Evolutionary conservation across 2,113 vertebrate species (phyloP).

Genomic region (Amblyornis subalaris): DNA sequence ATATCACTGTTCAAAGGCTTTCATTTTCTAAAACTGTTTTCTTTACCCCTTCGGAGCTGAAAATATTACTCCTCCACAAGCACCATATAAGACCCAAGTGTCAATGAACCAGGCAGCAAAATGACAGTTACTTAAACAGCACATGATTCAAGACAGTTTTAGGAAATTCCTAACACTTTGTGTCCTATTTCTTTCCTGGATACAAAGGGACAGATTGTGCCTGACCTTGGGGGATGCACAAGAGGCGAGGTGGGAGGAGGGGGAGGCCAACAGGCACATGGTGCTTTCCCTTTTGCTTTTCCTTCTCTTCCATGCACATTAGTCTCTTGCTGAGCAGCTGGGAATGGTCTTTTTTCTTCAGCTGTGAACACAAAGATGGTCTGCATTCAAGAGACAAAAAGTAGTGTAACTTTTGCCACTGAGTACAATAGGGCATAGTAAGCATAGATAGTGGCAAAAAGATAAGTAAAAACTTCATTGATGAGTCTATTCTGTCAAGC

Average conservation of each 20-base stretch:
- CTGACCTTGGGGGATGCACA: background rate
- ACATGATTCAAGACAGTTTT: constrained; percentile 68
- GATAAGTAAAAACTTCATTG: background rate
- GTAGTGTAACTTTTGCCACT: background rate
- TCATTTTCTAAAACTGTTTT: constrained; percentile 63
- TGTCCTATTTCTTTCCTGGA: constrained; percentile 18
- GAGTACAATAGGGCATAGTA: background rate
- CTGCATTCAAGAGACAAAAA: background rate
- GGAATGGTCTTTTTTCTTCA: background rate
- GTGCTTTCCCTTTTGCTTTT: background rate
- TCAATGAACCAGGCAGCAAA: constrained; percentile 70
- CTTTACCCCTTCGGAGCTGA: constrained; percentile 71
- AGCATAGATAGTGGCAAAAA: background rate
- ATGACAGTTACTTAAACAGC: constrained; percentile 74
- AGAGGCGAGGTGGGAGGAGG: background rate
- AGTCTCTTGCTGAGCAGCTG: background rate
- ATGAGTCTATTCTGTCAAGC: background rate
- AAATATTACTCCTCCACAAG: constrained; percentile 67
- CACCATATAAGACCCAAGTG: constrained; percentile 69
- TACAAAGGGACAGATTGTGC: constrained; percentile 62
- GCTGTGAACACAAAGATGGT: background rate
- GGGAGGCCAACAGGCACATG: background rate
- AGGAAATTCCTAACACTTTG: constrained; percentile 70
- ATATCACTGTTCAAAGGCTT: constrained; percentile 41
- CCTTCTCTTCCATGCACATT: background rate